These are phyloP conservation scores for Mesopsocus fuscifrons DNA, from an alignment of 2,888 invertebrate genomes.

Conservation along the genomic window DNA sequence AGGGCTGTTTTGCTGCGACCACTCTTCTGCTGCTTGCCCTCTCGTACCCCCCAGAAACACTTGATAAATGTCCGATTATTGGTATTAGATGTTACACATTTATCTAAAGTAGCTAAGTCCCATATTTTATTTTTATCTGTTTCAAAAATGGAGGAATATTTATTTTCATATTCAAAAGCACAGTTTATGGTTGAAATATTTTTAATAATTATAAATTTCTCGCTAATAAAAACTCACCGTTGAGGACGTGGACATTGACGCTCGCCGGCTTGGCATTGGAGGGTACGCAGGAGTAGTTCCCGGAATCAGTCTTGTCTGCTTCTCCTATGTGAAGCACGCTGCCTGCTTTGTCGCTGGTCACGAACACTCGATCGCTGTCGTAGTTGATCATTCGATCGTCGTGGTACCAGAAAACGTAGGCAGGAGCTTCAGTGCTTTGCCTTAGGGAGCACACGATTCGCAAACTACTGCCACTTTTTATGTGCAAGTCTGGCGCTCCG, in stretches of 20 bases:
- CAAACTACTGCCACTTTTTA: constrained; percentile 50
- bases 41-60: too few species aligned
- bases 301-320: constrained; percentile 38
- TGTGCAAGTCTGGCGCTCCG: constrained; percentile 48
- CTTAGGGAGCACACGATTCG: constrained; percentile 48
- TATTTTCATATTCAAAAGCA: too few species aligned
- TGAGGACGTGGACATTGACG: constrained; percentile 48
- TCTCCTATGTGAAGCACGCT: constrained; percentile 25
- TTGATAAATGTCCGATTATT: too few species aligned
- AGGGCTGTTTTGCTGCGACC: too few species aligned
- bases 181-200: too few species aligned
- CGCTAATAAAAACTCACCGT: constrained; percentile 36
- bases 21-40: too few species aligned
- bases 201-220: too few species aligned
- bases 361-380: constrained; percentile 35
- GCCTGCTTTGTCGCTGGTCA: constrained; percentile 26
- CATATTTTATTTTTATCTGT: too few species aligned
- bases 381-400: constrained; percentile 73
- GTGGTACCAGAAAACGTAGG: constrained; percentile 67
- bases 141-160: too few species aligned
- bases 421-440: constrained; percentile 45
- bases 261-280: constrained; percentile 43
- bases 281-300: constrained; percentile 51
- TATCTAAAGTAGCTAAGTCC: too few species aligned
- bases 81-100: too few species aligned